Evolutionary conservation across 2,888 invertebrate genomes (phyloP), one percentile per base, ranked within the genome.

Genomic region (Synergus japonicus): DNA sequence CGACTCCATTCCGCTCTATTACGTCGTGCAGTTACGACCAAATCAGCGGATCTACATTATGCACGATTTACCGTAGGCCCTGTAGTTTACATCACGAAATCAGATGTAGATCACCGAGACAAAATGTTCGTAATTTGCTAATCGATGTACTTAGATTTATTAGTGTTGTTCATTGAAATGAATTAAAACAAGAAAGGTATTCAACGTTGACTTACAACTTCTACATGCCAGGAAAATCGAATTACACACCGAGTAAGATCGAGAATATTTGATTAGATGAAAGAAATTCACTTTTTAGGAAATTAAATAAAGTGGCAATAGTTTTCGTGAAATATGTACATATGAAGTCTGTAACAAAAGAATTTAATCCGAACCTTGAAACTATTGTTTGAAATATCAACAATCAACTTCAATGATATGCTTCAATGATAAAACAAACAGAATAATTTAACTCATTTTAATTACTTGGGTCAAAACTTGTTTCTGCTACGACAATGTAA

Each of bases 11-110:
- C 78, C 81, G 76, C 82, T 83, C 82, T 82, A 83, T 83, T 83
- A 83, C 81, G 82, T 81, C 84, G 81, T 79, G 84, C 80, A 82
- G 79, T 84, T 83, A 82, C 84, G 82, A 83, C 82, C 81, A 82
- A 83, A 84, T 84, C 84, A 81, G 82, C 81, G 78, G 79, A 78
- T 83, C 65, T 73, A 73, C 69, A 73, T 73, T 73, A 49, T 73
- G 69, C 69, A 67, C 69, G 69, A 73, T 49, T 73, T 73, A 29
- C 49, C 43, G 43, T 66, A 43, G 66, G 43, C 43, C 66, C 66
- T 18, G 5, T 29, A 63, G 63, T 63, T 63, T 63, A 63, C 63
- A 63, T 63, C 63, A 63, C 63, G 41, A 43, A 66, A 66, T 66
- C 43, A 66, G 41, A 43, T 66, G 43, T 66, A 43, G 43, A 41